Conservation (phyloP, 2,113 vertebrate species). For the Tetraodon nigroviridis region DNA sequence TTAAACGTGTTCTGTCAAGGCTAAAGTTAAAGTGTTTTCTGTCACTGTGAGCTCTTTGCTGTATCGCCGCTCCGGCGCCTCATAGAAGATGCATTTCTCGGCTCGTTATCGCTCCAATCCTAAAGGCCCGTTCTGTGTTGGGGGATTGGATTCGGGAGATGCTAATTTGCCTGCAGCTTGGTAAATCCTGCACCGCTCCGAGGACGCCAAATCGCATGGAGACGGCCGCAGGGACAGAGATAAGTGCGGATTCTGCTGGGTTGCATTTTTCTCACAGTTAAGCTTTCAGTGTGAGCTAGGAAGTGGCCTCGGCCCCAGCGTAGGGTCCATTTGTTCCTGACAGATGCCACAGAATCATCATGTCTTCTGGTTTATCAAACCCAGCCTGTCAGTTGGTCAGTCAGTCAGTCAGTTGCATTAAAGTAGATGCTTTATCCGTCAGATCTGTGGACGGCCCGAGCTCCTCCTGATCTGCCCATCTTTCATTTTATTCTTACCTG, state of each 20-base stretch:
- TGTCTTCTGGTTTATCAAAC: conserved; percentile 43
- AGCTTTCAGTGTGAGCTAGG: neutral
- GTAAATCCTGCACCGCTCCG: conserved; percentile 25
- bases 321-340: conserved; percentile 27
- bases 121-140: conserved; percentile 47
- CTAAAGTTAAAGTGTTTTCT: conserved; percentile 54
- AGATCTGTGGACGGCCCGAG: conserved; percentile 6
- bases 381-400: conserved; percentile 45
- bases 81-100: conserved; percentile 50
- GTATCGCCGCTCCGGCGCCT: conserved; percentile 31
- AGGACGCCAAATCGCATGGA: conserved; percentile 2
- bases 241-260: conserved; percentile 31
- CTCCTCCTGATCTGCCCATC: conserved; percentile 7
- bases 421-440: conserved; percentile 44
- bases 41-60: conserved; percentile 52
- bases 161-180: conserved; percentile 58
- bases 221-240: conserved; percentile 30
- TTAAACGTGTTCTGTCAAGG: conserved; percentile 50
- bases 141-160: conserved; percentile 54
- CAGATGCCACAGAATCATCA: conserved; percentile 22
- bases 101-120: conserved; percentile 63
- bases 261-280: conserved; percentile 35
- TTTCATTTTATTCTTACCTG: conserved; percentile 25
- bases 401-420: conserved; percentile 4
- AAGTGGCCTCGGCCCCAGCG: too few relatives aligned